These are phyloP conservation scores for Callospermophilus lateralis DNA, from an alignment of 2,113 vertebrate genomes.

Conservation along the genomic window DNA sequence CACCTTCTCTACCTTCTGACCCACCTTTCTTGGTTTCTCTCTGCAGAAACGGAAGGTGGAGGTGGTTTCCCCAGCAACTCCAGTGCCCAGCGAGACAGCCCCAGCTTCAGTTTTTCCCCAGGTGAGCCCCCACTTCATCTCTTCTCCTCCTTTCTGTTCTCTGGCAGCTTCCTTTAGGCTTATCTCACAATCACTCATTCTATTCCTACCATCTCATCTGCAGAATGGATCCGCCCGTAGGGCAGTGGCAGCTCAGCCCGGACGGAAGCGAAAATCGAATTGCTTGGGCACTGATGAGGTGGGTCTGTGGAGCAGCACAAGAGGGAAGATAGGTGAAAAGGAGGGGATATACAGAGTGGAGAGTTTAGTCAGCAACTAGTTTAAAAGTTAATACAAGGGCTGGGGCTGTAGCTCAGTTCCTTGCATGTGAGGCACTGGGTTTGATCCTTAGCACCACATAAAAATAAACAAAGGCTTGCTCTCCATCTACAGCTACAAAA, in stretches of 20 bases:
- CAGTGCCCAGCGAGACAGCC: slow-evolving; percentile 91
- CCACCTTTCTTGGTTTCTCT: slow-evolving; percentile 83
- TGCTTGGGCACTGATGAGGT: slow-evolving; percentile 94
- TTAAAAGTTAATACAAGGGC: not conserved
- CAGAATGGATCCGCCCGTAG: slow-evolving; percentile 94
- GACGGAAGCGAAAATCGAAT: slow-evolving; percentile 94
- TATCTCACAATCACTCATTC: not conserved
- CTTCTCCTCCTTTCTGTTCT: rapidly evolving
- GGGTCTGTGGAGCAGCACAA: not conserved
- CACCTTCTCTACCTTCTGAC: slow-evolving; percentile 83
- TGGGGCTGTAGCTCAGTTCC: no score
- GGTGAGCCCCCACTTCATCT: slow-evolving; percentile 58
- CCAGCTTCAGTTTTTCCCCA: slow-evolving; percentile 92
- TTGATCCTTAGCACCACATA: no score
- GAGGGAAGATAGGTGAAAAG: not conserved
- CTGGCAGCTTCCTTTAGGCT: not conserved
- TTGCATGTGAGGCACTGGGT: no score
- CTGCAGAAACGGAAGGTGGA: slow-evolving; percentile 95
- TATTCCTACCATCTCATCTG: not conserved
- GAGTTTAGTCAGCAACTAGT: not conserved
- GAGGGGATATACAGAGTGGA: not conserved
- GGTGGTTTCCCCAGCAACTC: slow-evolving; percentile 90
- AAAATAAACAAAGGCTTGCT: no score
- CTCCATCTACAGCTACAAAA: no score
- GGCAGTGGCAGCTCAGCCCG: slow-evolving; percentile 89